Percentiles rank a stretch among this genome's conserved stretches.
phyloP scores from a whole-genome alignment of 2,113 vertebrate species.

The Muntiacus muntjak region DNA sequence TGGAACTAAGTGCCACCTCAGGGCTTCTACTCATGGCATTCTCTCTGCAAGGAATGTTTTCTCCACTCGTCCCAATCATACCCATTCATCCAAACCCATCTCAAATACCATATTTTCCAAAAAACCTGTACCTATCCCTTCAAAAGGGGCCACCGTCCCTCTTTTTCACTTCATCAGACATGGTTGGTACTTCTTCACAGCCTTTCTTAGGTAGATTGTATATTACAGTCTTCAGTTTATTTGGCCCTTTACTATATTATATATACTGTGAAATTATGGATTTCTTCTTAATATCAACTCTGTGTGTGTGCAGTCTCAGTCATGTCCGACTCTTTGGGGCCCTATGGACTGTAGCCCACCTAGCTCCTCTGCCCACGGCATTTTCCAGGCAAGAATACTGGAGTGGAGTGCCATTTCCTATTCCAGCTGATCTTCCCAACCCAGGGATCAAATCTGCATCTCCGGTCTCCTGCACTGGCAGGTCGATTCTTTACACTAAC shows the following conservation, averaged over 20 bases:
- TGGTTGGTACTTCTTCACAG: fast-evolving
- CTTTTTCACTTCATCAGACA: neutral
- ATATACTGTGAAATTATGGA: neutral
- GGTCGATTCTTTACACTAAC: neutral
- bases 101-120: neutral
- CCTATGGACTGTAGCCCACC: neutral
- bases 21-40: no score
- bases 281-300: neutral
- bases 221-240: neutral
- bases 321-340: neutral
- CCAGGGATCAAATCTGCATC: neutral
- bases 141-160: fast-evolving
- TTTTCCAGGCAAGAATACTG: neutral
- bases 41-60: neutral
- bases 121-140: neutral
- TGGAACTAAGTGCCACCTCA: neutral
- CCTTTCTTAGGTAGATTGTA: neutral
- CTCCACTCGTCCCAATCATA: neutral
- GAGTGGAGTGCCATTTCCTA: neutral
- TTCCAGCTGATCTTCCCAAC: neutral
- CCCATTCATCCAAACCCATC: neutral
- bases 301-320: neutral
- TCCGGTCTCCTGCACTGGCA: neutral
- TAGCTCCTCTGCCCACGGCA: neutral
- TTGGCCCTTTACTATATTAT: neutral